phyloP scores from a whole-genome alignment of 2,113 vertebrate species.

The Turnix velox region DNA sequence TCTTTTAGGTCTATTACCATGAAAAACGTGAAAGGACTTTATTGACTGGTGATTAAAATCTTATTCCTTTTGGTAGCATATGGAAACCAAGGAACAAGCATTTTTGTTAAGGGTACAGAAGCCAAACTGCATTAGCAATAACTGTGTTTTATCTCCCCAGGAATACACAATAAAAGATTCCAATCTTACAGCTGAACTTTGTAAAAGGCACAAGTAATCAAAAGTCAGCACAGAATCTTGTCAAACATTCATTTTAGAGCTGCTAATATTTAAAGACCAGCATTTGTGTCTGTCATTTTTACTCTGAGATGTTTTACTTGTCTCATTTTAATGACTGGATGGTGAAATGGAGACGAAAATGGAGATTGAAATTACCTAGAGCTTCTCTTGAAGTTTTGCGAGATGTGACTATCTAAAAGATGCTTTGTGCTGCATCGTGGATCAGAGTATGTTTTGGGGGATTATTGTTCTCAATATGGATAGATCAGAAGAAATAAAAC shows the following conservation, averaged over 20 bases:
- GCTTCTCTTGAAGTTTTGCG: neutral
- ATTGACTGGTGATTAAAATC: constrained; percentile 36
- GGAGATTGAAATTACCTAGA: neutral
- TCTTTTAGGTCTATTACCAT: neutral
- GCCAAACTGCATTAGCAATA: neutral
- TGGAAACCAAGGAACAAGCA: neutral
- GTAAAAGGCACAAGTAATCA: neutral
- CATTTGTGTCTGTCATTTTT: neutral
- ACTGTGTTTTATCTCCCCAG: constrained; percentile 7
- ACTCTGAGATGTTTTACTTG: neutral
- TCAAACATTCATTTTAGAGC: neutral
- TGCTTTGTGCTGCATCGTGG: neutral
- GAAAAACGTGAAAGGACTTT: constrained; percentile 3
- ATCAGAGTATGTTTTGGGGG: neutral
- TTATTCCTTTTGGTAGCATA: neutral
- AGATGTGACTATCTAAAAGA: neutral
- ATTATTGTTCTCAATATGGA: neutral
- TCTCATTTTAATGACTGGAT: neutral
- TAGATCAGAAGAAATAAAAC: neutral
- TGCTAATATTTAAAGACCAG: neutral
- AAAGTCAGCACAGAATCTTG: neutral
- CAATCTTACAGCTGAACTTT: neutral
- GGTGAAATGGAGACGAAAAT: neutral
- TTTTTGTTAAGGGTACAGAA: neutral
- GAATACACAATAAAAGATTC: constrained; percentile 19